These are phyloP conservation scores for Eurypyga helias DNA, from an alignment of 2,113 vertebrate genomes.

Conservation along the genomic window DNA sequence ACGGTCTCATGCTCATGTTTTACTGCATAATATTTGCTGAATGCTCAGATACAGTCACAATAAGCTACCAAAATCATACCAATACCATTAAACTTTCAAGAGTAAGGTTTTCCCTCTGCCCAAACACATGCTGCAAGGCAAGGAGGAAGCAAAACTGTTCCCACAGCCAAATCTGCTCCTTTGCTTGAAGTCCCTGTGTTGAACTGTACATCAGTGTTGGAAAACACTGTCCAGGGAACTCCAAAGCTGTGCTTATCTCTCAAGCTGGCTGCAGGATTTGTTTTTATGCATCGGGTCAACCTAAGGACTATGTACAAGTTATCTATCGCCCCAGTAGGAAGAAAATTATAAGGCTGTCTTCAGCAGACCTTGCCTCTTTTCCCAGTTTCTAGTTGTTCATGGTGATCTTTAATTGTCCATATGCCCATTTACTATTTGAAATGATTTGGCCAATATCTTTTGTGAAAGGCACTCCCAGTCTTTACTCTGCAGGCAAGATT, in stretches of 20 bases:
- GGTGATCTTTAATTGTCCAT: background rate
- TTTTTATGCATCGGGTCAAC: background rate
- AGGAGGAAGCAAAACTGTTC: background rate
- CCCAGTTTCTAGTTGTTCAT: background rate
- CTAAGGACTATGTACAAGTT: background rate
- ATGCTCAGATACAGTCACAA: background rate
- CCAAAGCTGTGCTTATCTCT: conserved; percentile 3
- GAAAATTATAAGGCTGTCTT: background rate
- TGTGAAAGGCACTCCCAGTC: background rate
- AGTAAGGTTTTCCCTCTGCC: background rate
- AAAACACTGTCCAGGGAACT: conserved; percentile 43
- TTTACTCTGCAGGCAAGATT: background rate
- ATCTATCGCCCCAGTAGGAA: background rate
- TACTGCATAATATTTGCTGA: background rate
- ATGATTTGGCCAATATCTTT: background rate
- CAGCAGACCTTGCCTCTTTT: background rate
- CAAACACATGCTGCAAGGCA: background rate
- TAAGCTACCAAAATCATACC: background rate
- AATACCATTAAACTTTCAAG: background rate
- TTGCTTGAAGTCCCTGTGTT: background rate
- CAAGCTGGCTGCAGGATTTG: conserved; percentile 2
- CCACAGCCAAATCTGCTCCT: background rate
- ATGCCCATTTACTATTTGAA: background rate
- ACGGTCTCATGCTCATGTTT: background rate
- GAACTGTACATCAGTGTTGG: background rate